Evolutionary conservation across 2,113 vertebrate genomes (phyloP), one percentile per base, ranked within the genome.

Genomic region (Anguilla japonica): DNA sequence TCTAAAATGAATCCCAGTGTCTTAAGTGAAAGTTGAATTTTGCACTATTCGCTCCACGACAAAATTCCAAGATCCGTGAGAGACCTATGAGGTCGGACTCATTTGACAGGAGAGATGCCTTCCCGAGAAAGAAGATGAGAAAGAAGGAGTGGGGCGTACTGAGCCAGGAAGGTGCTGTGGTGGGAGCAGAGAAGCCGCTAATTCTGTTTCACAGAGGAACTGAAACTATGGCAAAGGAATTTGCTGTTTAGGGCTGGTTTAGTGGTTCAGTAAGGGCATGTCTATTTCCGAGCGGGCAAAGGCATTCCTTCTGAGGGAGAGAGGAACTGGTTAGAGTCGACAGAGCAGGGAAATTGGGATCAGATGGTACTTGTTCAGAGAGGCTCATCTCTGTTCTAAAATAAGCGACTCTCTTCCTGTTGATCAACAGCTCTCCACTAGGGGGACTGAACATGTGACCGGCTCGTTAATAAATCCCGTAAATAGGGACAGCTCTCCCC

Each of bases 311-410:
- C n/a, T 75, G 2, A 75, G n/a, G 40, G 85, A 88, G 43, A 89
- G 88, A 89, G 39, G 29, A 88, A 83, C 81, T 9, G 40, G 26
- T 67, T 87, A 90, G 83, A 92, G 88, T 87, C 67, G 83, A 83
- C 79, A 89, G 91, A 94, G 92, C 92, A 92, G 92, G 92, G 89
- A 91, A 90, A 91, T 92, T 90, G 91, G 92, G 88, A 93, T 93
- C 92, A 93, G 15, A 34, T 90, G 91, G 92, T 92, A 92, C 93
- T 89, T 93, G 92, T 93, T 92, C 90, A 91, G 88, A 87, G 91
- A 89, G 81, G 88, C 91, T 94, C 92, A 94, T 91, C 92, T 89
- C 90, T 89, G 90, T 90, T 89, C 34, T 84, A 91, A 93, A 91
- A 95, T 88, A 34, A 83, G 88, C 87, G 86, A 90, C 91, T 94